Base-by-base conservation (phyloP, 2,888 invertebrate genomes). In the Polydrusus cervinus region DNA sequence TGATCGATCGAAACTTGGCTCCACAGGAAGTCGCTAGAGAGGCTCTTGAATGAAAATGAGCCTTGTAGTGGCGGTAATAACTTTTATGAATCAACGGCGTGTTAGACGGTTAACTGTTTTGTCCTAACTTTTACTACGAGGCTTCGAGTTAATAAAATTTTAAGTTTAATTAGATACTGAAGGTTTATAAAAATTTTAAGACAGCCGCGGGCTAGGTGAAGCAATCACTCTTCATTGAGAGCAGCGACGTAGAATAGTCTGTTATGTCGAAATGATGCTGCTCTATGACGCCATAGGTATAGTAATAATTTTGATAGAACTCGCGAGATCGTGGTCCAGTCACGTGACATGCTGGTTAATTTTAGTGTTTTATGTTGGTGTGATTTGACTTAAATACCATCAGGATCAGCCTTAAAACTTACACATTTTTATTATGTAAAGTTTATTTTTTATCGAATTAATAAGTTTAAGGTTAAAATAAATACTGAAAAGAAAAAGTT, bases 1-100 rank as follows among this genome's bases (percentile, higher is more conserved):
- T 74, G 71, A 77, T 77, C 73, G 74, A 68, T 71, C 53, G 74
- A 71, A 72, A 73, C 61, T 65, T 60, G 77, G 57, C 77, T 65
- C 62, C 74, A 40, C 77, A 77, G 77, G 77, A 77, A 77, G 77
- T 74, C 25, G 73, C 60, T 38, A 34, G 62, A 69, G 70, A 49
- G 40, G 73, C 67, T 77, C 40, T 57, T 77, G 77, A 77, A 77
- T 77, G 77, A 71, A 74, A 77, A 77, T 77, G 71, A 77, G 62
- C 70, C 16, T 40, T 60, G 72, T 69, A 69, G 64, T 72, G 69
- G 55, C 72, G 66, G 66, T 75, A 71, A 75, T 75, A 61, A 68
- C 53, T 66, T 77, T 74, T 77, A 77, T 77, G 74, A 77, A 77
- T 77, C 68, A 40, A 74, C 55, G n/a, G 64, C 57, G 51, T 40